These are phyloP conservation scores for Allacma fusca DNA, from an alignment of 2,888 invertebrate species.

Conservation along the genomic window DNA sequence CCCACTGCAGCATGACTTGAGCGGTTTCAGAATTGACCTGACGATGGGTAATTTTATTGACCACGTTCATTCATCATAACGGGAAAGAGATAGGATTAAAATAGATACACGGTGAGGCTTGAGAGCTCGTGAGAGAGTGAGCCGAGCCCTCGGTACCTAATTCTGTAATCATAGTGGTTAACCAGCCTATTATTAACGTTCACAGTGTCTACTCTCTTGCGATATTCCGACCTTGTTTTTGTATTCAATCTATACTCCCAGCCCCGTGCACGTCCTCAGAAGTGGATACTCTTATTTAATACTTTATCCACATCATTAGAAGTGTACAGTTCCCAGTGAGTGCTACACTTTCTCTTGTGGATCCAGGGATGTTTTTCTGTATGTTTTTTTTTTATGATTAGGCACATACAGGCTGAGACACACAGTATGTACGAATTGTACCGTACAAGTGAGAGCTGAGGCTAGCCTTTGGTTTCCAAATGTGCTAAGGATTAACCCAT, in stretches of 20 bases:
- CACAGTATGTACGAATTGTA: too few species aligned
- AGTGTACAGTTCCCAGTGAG: too few species aligned
- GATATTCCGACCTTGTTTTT: not conserved
- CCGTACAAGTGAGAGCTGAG: too few species aligned
- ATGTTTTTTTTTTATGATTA: too few species aligned
- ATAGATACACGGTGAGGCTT: not conserved
- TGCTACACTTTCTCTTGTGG: too few species aligned
- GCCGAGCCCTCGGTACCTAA: not conserved
- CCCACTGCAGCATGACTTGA: too few species aligned
- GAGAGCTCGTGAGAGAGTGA: not conserved
- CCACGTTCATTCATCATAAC: slow-evolving; percentile 21
- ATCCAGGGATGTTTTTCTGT: too few species aligned
- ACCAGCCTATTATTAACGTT: slow-evolving; percentile 13
- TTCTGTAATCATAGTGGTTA: slow-evolving; percentile 21
- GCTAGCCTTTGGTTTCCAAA: not conserved
- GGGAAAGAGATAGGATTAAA: slow-evolving; percentile 29
- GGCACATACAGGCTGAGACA: too few species aligned
- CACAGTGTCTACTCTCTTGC: not conserved
- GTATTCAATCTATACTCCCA: not conserved
- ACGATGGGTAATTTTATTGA: slow-evolving; percentile 23
- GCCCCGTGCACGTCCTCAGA: too few species aligned
- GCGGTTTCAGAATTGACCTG: not conserved
- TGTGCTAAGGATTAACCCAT: slow-evolving; percentile 34
- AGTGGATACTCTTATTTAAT: too few species aligned
- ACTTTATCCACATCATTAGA: too few species aligned